Evolutionary conservation across 2,888 invertebrate species (phyloP), one percentile per base, ranked within the genome.

Genomic region (Ophion slaviceki): DNA sequence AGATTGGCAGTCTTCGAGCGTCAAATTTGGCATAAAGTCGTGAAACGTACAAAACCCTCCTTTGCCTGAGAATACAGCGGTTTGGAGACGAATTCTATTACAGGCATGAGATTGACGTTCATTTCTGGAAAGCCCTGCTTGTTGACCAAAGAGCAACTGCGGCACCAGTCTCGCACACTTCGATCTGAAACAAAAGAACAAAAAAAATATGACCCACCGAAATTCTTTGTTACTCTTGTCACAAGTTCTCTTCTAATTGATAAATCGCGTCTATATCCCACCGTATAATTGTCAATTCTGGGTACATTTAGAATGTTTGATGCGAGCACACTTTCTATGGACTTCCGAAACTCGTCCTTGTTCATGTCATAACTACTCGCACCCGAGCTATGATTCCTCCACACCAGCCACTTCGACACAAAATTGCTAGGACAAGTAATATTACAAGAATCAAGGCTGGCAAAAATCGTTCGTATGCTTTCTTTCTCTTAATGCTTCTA

Each of bases 81-180:
- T 1, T 94, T 94, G n/a, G 88, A 89, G 86, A 90, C 89, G 87
- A 95, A 95, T 87, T 94, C 93, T 62, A 95, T 94, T 36, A 95
- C 95, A 0, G 95, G 95, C 59, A 95, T 96, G 67, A 96, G 88
- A 87, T 96, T 96, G 0, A 96, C 94, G 78, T 94, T 94, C 84
- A 96, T 92, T 0, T 47, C 59, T 11, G 71, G 53, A 5, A n/a
- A 20, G 0, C 86, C 84, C 64, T 94, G 94, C 28, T 91, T 87
- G 5, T 91, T 80, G 17, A 96, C 89, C 92, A 93, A 6, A 96
- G 87, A 0, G 95, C 96, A 88, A 95, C 95, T 3, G 96, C 96
- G 0, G 96, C 96, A 0, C 95, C 95, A 0, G 94, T 93, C 87
- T 95, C 94, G 72, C 89, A 93, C 79, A 94, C 92, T 3, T 86